A percentile compares a stretch with the other conserved stretches of the same genome.
Conservation (phyloP, 30 jellyfish, hydroid and myxozoan genomes). For the Euphysa ruthae region DNA sequence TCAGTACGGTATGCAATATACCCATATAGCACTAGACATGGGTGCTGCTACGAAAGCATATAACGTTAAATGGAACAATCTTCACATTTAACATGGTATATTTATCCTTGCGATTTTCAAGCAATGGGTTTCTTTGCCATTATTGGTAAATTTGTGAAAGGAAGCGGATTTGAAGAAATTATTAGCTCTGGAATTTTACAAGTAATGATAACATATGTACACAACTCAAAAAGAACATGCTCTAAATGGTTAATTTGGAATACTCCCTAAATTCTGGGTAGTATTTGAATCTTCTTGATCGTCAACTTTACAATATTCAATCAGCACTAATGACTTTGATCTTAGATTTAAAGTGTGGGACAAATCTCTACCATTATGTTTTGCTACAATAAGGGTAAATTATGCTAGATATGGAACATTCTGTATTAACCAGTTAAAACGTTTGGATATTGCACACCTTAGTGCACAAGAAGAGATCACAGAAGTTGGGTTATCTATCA, state of each 20-base stretch:
- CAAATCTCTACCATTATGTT: constrained; percentile 13
- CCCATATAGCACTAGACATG: constrained; percentile 29
- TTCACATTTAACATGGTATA: neutral
- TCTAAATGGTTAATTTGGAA: constrained; percentile 11
- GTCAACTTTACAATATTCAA: neutral
- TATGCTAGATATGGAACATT: constrained; percentile 34
- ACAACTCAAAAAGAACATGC: constrained; percentile 3
- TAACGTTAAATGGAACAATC: constrained; percentile 33
- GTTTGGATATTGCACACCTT: constrained; percentile 34
- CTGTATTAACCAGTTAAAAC: constrained; percentile 9
- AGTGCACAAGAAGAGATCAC: constrained; percentile 30
- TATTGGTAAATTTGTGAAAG: no score
- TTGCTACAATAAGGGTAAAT: constrained; percentile 7
- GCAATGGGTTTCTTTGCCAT: constrained; percentile 23
- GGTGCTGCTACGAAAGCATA: constrained; percentile 43
- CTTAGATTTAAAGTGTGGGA: constrained; percentile 13
- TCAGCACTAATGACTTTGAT: neutral
- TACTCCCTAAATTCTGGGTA: constrained; percentile 4
- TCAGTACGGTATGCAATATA: constrained; percentile 19
- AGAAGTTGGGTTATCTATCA: constrained; percentile 12
- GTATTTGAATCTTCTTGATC: neutral
- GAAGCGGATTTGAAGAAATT: no score
- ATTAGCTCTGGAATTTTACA: no score
- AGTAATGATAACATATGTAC: no score
- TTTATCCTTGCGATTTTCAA: constrained; percentile 1